A percentile compares a stretch with the other conserved stretches of the same genome.
Conservation (phyloP, 2,113 vertebrate species). For the Variabilichromis moorii region DNA sequence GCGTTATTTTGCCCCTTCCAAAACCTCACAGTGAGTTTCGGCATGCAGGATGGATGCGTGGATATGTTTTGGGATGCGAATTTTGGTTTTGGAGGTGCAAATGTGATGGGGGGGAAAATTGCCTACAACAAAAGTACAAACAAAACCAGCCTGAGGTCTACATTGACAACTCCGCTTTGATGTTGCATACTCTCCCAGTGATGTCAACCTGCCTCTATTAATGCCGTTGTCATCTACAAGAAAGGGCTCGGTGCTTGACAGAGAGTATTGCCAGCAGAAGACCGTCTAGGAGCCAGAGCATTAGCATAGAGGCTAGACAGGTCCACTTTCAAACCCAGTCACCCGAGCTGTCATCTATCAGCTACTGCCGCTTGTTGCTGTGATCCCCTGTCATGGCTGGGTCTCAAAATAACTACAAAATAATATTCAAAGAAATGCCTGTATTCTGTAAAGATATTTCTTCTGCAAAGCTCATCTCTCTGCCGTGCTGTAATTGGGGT, state of each 20-base stretch:
- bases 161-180: not conserved
- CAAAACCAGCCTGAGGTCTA: not conserved
- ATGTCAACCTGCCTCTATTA: slow-evolving; percentile 13
- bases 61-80: not conserved
- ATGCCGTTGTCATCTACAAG: slow-evolving; percentile 44
- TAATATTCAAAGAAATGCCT: slow-evolving; percentile 56
- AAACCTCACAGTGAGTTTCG: slow-evolving; percentile 6
- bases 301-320: slow-evolving; percentile 73
- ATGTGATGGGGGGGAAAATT: not conserved
- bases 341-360: slow-evolving; percentile 50
- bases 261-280: slow-evolving; percentile 26
- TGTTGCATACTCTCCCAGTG: not conserved
- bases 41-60: not conserved
- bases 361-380: slow-evolving; percentile 42
- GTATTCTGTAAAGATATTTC: slow-evolving; percentile 51
- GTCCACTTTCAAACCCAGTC: slow-evolving; percentile 58
- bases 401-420: slow-evolving; percentile 42
- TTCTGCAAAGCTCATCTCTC: slow-evolving; percentile 57
- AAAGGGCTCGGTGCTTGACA: not conserved
- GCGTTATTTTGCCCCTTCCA: slow-evolving; percentile 43
- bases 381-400: slow-evolving; percentile 9
- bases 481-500: slow-evolving; percentile 66
- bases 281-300: slow-evolving; percentile 55
- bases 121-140: not conserved
- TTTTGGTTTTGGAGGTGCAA: not conserved